These are phyloP conservation scores for Aurelia sp. DNA, from an alignment of 30 jellyfish, hydroid and myxozoan genomes.

Conservation along the genomic window DNA sequence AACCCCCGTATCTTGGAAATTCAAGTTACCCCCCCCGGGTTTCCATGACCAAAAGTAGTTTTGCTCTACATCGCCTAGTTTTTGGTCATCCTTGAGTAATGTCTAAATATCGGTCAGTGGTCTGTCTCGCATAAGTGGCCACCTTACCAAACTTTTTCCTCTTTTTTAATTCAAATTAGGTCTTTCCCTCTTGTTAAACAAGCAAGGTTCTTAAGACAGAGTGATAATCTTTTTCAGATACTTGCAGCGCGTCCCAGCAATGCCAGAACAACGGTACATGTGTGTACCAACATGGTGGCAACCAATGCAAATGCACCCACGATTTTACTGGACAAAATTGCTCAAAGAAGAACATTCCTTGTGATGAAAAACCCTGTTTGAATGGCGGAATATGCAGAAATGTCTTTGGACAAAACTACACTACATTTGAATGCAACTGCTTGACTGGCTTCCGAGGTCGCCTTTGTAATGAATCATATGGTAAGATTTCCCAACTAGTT, in stretches of 20 bases:
- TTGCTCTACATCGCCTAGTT: too few relatives aligned
- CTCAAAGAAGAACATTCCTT: conserved; percentile 11
- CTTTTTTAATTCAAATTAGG: too few relatives aligned
- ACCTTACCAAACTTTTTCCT: too few relatives aligned
- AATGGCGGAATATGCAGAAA: conserved; percentile 11
- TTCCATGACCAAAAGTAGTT: too few relatives aligned
- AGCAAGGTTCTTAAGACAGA: too few relatives aligned
- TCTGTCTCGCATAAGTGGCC: too few relatives aligned
- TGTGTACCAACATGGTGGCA: not conserved
- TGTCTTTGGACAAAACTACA: not conserved
- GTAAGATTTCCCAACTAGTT: not conserved
- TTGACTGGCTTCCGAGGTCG: not conserved
- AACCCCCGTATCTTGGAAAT: too few relatives aligned
- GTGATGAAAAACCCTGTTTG: conserved; percentile 6
- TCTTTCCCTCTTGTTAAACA: too few relatives aligned
- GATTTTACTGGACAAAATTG: conserved; percentile 13
- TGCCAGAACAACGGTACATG: conserved; percentile 24
- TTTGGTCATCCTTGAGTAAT: too few relatives aligned
- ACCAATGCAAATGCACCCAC: conserved; percentile 3
- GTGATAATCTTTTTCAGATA: too few relatives aligned
- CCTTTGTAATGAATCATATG: not conserved
- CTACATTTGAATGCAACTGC: conserved; percentile 5
- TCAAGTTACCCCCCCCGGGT: too few relatives aligned
- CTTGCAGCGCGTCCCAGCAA: not conserved
- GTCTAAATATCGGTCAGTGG: too few relatives aligned